These are phyloP conservation scores for Neotoma lepida DNA, from an alignment of 2,113 vertebrate genomes.

Conservation along the genomic window DNA sequence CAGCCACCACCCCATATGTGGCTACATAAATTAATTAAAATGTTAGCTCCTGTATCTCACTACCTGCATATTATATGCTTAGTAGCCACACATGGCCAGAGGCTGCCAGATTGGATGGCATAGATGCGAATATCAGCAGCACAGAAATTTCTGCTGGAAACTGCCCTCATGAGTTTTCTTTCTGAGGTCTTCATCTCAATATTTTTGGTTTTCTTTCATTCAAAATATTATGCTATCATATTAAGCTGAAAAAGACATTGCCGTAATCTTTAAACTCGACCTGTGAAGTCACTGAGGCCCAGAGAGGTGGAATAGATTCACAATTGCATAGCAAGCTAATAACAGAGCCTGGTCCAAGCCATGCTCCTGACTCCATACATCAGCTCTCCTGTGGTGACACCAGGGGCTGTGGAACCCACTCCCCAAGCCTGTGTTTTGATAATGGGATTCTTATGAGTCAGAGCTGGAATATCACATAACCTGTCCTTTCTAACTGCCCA, in stretches of 20 bases:
- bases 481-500: not conserved
- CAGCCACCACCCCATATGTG: not conserved
- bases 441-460: not conserved
- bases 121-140: accelerated
- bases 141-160: not conserved
- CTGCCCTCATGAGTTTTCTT: not conserved
- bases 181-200: not conserved
- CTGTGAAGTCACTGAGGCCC: not conserved
- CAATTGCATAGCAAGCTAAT: not conserved
- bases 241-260: not conserved
- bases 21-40: not conserved
- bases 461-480: not conserved
- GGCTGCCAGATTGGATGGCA: not conserved
- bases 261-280: not conserved
- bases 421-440: not conserved
- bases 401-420: not conserved
- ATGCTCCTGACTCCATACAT: not conserved
- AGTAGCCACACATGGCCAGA: not conserved
- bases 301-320: not conserved
- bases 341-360: not conserved
- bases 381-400: accelerated
- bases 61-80: not conserved
- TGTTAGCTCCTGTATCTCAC: not conserved
- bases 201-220: not conserved
- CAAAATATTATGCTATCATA: not conserved